phyloP scores from a whole-genome alignment of 2,797 vertebrate genomes.

The Macrochelys suwanniensis region DNA sequence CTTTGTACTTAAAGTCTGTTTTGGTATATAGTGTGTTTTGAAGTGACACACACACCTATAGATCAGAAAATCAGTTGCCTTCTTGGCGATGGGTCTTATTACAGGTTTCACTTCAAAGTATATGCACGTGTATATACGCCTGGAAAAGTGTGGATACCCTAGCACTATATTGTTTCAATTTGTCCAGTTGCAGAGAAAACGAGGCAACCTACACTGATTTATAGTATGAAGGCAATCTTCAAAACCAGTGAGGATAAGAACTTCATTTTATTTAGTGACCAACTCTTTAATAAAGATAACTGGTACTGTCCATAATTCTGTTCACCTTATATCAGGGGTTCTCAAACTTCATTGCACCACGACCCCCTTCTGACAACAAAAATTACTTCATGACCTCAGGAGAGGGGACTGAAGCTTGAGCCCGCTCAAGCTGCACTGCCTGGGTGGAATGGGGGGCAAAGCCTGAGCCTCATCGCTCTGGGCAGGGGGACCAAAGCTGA shows the following conservation, averaged over 20 bases:
- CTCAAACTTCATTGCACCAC: too few relatives aligned
- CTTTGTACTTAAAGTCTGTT: neutral
- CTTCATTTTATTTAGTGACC: too few relatives aligned
- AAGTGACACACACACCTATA: neutral
- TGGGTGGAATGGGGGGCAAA: too few relatives aligned
- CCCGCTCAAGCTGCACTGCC: too few relatives aligned
- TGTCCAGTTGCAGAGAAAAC: neutral
- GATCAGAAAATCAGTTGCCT: neutral
- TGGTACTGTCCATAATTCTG: neutral
- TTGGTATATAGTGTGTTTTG: neutral
- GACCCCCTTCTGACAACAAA: too few relatives aligned
- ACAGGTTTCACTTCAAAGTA: neutral
- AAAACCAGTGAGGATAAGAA: neutral
- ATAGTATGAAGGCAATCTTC: neutral
- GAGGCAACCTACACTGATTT: neutral
- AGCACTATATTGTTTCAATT: neutral
- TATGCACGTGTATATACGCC: too few relatives aligned
- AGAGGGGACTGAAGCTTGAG: too few relatives aligned
- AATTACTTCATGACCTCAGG: too few relatives aligned
- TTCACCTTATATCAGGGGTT: too few relatives aligned
- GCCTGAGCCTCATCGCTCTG: too few relatives aligned
- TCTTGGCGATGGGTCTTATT: neutral
- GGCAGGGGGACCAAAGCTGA: too few relatives aligned
- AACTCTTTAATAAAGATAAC: neutral
- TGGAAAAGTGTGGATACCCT: fast-evolving